Percentiles rank a stretch among this genome's conserved stretches.
phyloP scores from a whole-genome alignment of 1,140 invertebrate genomes.

The Aphelinus atriplicis region DNA sequence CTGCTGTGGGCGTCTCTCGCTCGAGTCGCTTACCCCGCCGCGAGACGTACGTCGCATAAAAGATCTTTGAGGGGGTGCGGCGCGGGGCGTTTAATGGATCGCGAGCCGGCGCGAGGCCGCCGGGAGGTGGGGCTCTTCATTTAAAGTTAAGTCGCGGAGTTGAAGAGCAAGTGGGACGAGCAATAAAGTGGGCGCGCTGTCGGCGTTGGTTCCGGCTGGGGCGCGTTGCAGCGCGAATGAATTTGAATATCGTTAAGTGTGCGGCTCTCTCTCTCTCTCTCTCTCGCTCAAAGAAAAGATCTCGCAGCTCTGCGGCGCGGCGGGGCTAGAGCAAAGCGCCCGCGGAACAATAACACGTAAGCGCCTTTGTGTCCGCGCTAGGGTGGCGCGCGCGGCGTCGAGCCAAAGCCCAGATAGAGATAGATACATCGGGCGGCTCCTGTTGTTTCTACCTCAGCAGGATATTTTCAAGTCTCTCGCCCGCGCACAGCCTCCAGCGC shows the following conservation, averaged over 20 bases:
- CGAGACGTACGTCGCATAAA: no score
- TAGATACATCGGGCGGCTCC: constrained; percentile 13
- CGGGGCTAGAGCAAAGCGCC: neutral
- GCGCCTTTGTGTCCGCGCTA: constrained; percentile 19
- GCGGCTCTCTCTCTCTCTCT: neutral
- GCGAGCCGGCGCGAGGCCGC: no score
- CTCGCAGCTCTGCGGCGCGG: constrained; percentile 3
- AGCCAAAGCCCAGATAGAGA: neutral
- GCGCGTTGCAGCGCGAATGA: neutral
- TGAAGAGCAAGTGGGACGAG: no score
- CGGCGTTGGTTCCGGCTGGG: no score
- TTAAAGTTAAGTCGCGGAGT: no score
- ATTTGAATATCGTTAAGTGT: constrained; percentile 9
- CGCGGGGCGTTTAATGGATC: no score
- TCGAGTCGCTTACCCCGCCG: no score
- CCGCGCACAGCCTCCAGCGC: no score
- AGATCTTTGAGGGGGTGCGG: no score
- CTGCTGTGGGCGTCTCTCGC: no score
- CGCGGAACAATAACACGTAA: constrained; percentile 24
- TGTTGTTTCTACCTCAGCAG: constrained; percentile 31
- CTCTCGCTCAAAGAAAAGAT: constrained; percentile 30
- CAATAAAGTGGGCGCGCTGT: no score
- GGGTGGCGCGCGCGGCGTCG: neutral
- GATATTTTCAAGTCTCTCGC: constrained; percentile 22
- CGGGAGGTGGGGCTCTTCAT: no score